Conservation (phyloP, 2,888 invertebrate genomes). For the Apodemia hepburni region DNA sequence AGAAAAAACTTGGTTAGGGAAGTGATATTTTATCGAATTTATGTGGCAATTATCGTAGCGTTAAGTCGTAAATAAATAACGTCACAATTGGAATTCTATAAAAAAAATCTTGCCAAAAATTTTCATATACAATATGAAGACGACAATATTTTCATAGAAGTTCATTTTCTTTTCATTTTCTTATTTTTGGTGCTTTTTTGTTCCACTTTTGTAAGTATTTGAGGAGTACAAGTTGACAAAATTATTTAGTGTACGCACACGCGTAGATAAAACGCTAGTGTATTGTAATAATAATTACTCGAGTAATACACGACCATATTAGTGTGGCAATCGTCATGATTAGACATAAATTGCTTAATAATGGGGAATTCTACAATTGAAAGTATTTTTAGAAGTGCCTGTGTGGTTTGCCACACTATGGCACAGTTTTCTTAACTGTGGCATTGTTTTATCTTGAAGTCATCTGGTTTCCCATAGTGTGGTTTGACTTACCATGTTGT, state of each 20-base stretch:
- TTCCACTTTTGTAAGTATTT: not conserved
- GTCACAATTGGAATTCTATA: constrained; percentile 40
- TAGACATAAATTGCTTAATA: too few relatives aligned
- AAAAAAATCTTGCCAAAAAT: constrained; percentile 60
- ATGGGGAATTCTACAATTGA: too few relatives aligned
- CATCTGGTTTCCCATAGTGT: too few relatives aligned
- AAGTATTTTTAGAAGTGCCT: too few relatives aligned
- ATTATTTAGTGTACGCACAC: constrained; percentile 31
- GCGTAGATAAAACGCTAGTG: constrained; percentile 37
- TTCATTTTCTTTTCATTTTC: constrained; percentile 15
- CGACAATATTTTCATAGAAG: constrained; percentile 9
- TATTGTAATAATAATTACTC: constrained; percentile 17
- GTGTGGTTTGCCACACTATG: too few relatives aligned
- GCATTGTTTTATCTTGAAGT: too few relatives aligned
- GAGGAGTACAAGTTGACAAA: constrained; percentile 12
- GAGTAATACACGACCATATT: constrained; percentile 6
- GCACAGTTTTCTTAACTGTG: too few relatives aligned
- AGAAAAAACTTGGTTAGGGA: constrained; percentile 37
- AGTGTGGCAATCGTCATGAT: too few relatives aligned
- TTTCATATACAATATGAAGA: constrained; percentile 18
- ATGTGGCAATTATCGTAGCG: constrained; percentile 55
- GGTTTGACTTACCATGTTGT: too few relatives aligned
- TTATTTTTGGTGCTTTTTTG: constrained; percentile 28
- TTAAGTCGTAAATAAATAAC: constrained; percentile 35
- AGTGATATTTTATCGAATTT: constrained; percentile 74